Percentiles rank a stretch among this genome's conserved stretches.
Evolutionary conservation across 2,113 vertebrate genomes (phyloP).

Genomic region (Tringa solitaria): DNA sequence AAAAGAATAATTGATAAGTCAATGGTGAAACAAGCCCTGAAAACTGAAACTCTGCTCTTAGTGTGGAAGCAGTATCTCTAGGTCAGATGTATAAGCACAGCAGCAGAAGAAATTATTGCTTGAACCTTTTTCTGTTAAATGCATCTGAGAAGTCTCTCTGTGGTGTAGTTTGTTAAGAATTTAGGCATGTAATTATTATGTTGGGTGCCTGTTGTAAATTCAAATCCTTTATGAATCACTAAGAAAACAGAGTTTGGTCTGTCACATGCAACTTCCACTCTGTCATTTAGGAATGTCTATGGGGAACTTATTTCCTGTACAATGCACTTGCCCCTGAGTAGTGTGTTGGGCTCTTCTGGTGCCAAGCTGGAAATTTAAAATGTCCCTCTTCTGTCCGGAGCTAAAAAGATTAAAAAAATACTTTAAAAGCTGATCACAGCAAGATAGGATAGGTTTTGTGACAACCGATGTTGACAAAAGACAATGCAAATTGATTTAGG

Average conservation of each 20-base stretch:
- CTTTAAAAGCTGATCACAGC: background rate
- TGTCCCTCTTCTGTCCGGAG: background rate
- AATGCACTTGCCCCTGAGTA: background rate
- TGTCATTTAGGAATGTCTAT: background rate
- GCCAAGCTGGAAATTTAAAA: background rate
- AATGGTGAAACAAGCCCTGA: background rate
- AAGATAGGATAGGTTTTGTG: background rate
- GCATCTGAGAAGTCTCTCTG: background rate
- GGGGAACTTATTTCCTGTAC: background rate
- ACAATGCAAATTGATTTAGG: background rate
- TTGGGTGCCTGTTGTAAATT: conserved; percentile 3
- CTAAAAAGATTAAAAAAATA: background rate
- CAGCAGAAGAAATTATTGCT: background rate
- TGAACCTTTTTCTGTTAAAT: background rate
- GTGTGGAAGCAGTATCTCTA: background rate
- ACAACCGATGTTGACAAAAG: background rate
- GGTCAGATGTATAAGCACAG: background rate
- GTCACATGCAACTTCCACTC: background rate
- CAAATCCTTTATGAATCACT: conserved; percentile 26
- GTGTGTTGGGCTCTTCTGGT: background rate
- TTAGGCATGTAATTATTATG: conserved; percentile 4
- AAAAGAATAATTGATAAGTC: background rate
- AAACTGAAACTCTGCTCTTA: background rate
- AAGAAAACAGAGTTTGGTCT: conserved; percentile 16
- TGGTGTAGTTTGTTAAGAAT: background rate